Base-by-base conservation (phyloP, 2,797 vertebrate genomes). In the Anomalospiza imberbis region DNA sequence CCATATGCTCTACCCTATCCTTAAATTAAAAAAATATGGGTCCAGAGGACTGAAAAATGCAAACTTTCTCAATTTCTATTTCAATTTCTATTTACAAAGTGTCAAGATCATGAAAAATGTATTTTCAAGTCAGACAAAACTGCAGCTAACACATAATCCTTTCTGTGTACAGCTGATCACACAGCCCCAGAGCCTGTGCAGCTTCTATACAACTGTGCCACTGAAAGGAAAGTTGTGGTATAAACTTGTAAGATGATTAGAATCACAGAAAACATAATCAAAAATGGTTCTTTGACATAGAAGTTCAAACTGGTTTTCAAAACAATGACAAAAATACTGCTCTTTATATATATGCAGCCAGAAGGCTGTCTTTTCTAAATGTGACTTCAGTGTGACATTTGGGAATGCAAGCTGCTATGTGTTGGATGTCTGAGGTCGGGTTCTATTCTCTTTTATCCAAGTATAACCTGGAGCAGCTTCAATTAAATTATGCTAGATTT, bases 401-500 rank as follows among this genome's bases (percentile, higher is more conserved):
- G 71, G 66, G 85, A 94, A 82, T 6, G 32, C 50, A 93, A 66
- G 57, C 74, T 91, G 74, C 50, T 85, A 44, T 28, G 34, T 16
- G 76, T 0, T 79, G 48, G 71, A 25, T 76, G 50, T 62, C 85
- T 63, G 67, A 91, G 88, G 63, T 94, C 67, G 91, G 71, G 45
- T 76, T 70, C 85, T 86, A 75, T 28, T 93, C 91, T 89, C 68
- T 90, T 95, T 93, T 71, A 86, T 55, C 32, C 44, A 73, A 90
- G 45, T 45, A 87, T 67, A 95, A 94, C 70, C 80, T 94, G 88
- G 71, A 93, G 53, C 55, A 82, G 61, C 77, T 93, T 90, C 91
- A 92, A 4, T 88, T 54, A 93, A 94, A 75, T 83, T 55, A 51
- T 18, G 16, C 51, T 67, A 62, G 68, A 88, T 89, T 95, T 93